These are phyloP conservation scores for Erannis defoliaria DNA, from an alignment of 2,888 invertebrate genomes.

Conservation along the genomic window DNA sequence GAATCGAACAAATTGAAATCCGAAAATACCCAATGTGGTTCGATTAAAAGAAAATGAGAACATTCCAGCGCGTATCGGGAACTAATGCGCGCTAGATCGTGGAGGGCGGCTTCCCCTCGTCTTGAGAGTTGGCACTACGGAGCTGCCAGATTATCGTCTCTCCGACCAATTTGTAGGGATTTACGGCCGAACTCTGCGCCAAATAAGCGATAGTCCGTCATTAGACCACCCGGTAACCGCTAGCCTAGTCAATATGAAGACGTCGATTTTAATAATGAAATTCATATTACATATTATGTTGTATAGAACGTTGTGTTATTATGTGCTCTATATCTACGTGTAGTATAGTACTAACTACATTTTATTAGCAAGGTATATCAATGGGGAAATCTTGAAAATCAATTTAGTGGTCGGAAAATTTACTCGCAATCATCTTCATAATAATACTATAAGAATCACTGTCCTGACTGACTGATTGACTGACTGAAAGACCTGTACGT, in stretches of 20 bases:
- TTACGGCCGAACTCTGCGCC: conserved; percentile 68
- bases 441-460: too few species aligned
- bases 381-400: too few species aligned
- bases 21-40: conserved; percentile 62
- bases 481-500: too few species aligned
- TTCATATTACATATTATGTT: too few species aligned
- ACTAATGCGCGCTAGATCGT: conserved; percentile 64
- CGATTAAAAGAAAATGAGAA: conserved; percentile 73
- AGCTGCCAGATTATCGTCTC: conserved; percentile 77
- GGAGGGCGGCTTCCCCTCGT: conserved; percentile 45
- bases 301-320: too few species aligned
- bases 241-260: conserved; percentile 40
- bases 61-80: conserved; percentile 67
- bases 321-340: too few species aligned
- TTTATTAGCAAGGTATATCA: too few species aligned
- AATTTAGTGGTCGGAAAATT: too few species aligned
- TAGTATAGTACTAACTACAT: too few species aligned
- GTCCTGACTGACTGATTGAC: too few species aligned
- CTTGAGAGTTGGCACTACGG: conserved; percentile 56
- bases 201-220: conserved; percentile 66
- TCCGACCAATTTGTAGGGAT: conserved; percentile 78
- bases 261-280: neutral
- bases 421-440: too few species aligned
- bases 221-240: conserved; percentile 54
- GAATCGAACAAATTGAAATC: conserved; percentile 65